Evolutionary conservation across 2,888 invertebrate species (phyloP), one percentile per base, ranked within the genome.

Genomic region (Acleris literana): DNA sequence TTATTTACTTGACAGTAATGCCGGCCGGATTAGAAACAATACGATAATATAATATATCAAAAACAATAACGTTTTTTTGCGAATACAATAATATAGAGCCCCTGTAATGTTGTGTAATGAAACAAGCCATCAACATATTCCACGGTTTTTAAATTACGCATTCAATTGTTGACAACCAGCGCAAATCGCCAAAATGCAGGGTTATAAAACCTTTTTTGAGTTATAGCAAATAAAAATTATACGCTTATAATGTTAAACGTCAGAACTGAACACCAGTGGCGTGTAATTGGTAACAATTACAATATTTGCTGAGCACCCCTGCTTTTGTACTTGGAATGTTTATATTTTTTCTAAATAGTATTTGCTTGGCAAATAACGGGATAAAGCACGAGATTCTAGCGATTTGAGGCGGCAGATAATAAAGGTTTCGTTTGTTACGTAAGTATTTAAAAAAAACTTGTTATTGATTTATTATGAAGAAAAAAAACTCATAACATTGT

Each of bases 231-330:
- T 65, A 56, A 65, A 60, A 61, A 65, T 65, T 60, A 61, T 33
- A 61, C 65, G 65, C 60, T 51, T 52, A 51, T 65, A 65, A 65
- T 60, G 54, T 51, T 53, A 29, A 53, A 49, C 20, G 55, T 25
- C 49, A 49, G 22, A 64, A 56, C 56, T 52, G 58, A 65, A 70
- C 75, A 77, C 78, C 80, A 83, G 78, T 73, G 77, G 80, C 71
- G 82, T 87, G 82, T 84, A 90, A 90, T 89, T 87, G 85, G 84
- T 86, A 85, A 86, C 88, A 84, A 84, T 88, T 82, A 84, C 83
- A 82, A 81, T 87, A 87, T 89, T 89, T 88, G 85, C 79, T 71
- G 73, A 74, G 57, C 63, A 68, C 64, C 72, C 69, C 77, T 79
- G 81, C 81, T 82, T 78, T 75, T 74, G 83, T 81, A 83, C 83